Evolutionary conservation across 2,888 invertebrate species (phyloP).

Genomic region (Leucania comma): DNA sequence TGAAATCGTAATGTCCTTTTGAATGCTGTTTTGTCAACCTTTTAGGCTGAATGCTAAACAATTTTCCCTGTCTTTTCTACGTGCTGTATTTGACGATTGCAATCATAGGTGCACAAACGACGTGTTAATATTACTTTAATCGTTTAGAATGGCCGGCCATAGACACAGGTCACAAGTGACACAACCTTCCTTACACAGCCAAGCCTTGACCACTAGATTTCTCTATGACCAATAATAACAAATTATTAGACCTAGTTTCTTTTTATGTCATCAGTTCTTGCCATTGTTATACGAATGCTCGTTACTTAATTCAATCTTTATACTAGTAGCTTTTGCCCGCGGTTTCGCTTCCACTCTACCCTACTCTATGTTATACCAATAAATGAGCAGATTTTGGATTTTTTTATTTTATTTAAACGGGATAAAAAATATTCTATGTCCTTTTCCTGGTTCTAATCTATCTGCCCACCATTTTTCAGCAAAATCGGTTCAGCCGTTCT

Average conservation of each 20-base stretch:
- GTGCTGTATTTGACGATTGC: not conserved
- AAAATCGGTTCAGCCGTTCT: no score
- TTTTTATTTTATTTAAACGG: no score
- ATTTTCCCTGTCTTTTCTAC: conserved; percentile 2
- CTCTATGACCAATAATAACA: conserved; percentile 46
- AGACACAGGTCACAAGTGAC: conserved; percentile 15
- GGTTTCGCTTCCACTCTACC: no score
- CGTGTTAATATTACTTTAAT: conserved; percentile 31
- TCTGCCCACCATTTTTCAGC: no score
- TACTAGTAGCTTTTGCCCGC: no score
- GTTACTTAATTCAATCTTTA: conserved; percentile 6
- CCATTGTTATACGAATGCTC: conserved; percentile 11
- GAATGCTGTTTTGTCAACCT: not conserved
- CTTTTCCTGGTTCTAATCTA: no score
- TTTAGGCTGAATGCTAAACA: not conserved
- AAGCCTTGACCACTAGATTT: conserved; percentile 53
- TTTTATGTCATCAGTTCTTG: conserved; percentile 14
- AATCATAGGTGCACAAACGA: conserved; percentile 18
- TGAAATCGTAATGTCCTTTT: not conserved
- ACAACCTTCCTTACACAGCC: conserved; percentile 23
- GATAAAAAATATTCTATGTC: no score
- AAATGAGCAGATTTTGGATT: no score
- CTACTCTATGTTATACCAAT: no score
- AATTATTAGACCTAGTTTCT: not conserved
- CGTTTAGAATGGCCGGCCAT: conserved; percentile 38